Evolutionary conservation across 1,140 invertebrate genomes (phyloP), one percentile per base, ranked within the genome.

Genomic region (Aphidius gifuensis): DNA sequence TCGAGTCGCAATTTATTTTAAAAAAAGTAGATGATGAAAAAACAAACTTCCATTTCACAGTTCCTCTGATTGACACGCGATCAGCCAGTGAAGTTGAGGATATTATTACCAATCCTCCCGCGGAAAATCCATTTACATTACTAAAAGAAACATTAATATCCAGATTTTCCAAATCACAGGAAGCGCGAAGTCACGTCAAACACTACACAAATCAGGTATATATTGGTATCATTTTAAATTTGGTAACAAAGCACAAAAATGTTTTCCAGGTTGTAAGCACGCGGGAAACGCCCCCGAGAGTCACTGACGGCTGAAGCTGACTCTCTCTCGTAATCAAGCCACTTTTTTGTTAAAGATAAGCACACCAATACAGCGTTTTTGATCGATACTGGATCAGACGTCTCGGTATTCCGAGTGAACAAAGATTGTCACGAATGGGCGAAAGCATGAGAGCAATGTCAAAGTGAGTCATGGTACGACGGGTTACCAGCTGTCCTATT

Each of bases 401-500:
- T 74, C 69, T n/a, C n/a, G n/a, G n/a, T n/a, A n/a, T n/a, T n/a
- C n/a, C n/a, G n/a, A n/a, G n/a, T n/a, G n/a, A n/a, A n/a, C n/a
- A n/a, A n/a, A n/a, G n/a, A n/a, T n/a, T n/a, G n/a, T n/a, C n/a
- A n/a, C n/a, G n/a, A n/a, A n/a, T n/a, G n/a, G n/a, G n/a, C n/a
- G n/a, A 73, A 73, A 63, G 62, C 66, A 32, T 66, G 67, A 5
- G 61, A 71, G 6, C 66, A 50, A 47, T 68, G 68, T 45, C 62
- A 57, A 16, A 66, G 58, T 1, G 64, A 61, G 8, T 21, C 58
- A 5, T 81, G 80, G 76, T 64, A 62, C 1, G 62, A 73, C n/a
- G 45, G 49, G 3, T 65, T 83, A 6, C 74, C 79, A 5, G 54
- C 69, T 0, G 74, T 82, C 5, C 64, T 83, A 1, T 57, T 82